A percentile compares a stretch with the other conserved stretches of the same genome.
phyloP scores from a whole-genome alignment of 2,113 vertebrate species.

The Pelusios castaneus region DNA sequence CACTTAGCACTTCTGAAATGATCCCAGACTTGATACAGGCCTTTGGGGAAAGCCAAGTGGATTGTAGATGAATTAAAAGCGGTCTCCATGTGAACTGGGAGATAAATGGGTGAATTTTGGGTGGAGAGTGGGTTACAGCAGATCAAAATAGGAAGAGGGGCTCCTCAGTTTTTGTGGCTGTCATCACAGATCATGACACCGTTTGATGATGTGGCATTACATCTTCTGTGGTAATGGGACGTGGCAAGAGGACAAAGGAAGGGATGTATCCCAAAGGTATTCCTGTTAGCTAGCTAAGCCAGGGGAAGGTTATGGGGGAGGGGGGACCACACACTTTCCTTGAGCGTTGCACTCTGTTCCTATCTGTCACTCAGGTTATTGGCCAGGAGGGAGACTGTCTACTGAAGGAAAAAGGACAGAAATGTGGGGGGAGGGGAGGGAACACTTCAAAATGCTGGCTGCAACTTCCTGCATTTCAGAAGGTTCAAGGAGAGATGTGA shows the following conservation, averaged over 20 bases:
- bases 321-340: too few relatives aligned
- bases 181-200: too few relatives aligned
- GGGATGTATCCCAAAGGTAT: fast-evolving
- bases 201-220: fast-evolving
- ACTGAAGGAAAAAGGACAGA: too few relatives aligned
- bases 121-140: fast-evolving
- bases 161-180: fast-evolving
- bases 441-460: too few relatives aligned
- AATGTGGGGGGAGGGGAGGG: too few relatives aligned
- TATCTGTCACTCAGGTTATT: not conserved
- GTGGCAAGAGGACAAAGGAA: fast-evolving
- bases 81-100: not conserved
- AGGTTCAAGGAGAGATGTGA: too few relatives aligned
- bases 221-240: fast-evolving
- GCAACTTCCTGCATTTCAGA: too few relatives aligned
- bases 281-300: too few relatives aligned
- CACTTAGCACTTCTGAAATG: not conserved
- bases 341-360: too few relatives aligned
- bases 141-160: not conserved
- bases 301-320: too few relatives aligned
- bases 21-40: not conserved
- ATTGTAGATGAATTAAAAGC: not conserved
- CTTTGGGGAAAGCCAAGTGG: not conserved
- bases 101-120: not conserved
- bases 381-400: too few relatives aligned